A percentile compares a stretch with the other conserved stretches of the same genome.
phyloP scores from a whole-genome alignment of 2,888 invertebrate genomes.

The Chouioia cunea region DNA sequence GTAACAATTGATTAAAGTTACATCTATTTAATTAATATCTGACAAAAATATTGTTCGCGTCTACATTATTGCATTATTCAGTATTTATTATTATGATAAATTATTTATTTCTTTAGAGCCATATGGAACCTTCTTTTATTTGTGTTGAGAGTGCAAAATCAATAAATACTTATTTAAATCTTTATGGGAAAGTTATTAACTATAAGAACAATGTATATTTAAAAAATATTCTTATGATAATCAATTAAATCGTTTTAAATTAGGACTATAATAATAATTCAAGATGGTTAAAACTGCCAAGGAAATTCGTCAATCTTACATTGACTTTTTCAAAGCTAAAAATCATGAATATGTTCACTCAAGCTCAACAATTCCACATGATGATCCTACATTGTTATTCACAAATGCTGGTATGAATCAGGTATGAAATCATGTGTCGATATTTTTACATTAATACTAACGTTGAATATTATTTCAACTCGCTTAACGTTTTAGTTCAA shows the following conservation, averaged over 20 bases:
- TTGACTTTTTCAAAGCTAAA: conserved; percentile 91
- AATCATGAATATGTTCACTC: conserved; percentile 96
- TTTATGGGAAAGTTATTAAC: conserved; percentile 4
- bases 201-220: neutral
- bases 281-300: conserved; percentile 79
- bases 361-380: conserved; percentile 95
- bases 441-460: conserved; percentile 16
- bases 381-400: conserved; percentile 98
- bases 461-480: conserved; percentile 19
- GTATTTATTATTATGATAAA: conserved; percentile 13
- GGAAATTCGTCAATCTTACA: conserved; percentile 86
- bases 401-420: conserved; percentile 99
- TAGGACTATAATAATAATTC: conserved; percentile 11
- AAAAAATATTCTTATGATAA: too few species aligned
- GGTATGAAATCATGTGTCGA: conserved; percentile 63
- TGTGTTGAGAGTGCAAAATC: neutral
- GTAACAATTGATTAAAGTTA: too few species aligned
- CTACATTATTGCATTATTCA: neutral
- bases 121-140: conserved; percentile 28
- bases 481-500: conserved; percentile 78
- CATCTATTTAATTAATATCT: neutral
- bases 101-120: conserved; percentile 7
- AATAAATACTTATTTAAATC: neutral
- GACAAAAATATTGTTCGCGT: neutral
- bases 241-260: too few species aligned